phyloP scores from a whole-genome alignment of 1,140 invertebrate genomes.

The Caenorhabditis elegans region DNA sequence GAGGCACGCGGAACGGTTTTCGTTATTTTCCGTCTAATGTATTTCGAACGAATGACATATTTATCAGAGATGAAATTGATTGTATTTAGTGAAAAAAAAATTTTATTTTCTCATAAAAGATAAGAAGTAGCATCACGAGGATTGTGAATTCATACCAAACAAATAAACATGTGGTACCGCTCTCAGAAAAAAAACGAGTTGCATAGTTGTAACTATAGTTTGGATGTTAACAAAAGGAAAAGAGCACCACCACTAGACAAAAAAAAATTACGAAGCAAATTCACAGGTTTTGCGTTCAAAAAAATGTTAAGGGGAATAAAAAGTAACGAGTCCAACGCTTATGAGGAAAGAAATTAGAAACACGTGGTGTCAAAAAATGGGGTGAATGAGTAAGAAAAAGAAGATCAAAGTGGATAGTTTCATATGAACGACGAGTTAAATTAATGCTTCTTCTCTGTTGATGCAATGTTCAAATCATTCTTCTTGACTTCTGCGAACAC shows the following conservation, averaged over 20 bases:
- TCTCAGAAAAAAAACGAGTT: not conserved
- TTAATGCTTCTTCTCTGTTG: conserved; percentile 2
- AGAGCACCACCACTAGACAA: not conserved
- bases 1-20: not conserved
- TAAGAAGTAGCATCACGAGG: not conserved
- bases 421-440: conserved; percentile 29
- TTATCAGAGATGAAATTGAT: not conserved
- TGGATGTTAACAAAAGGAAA: too few species aligned
- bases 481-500: conserved; percentile 97
- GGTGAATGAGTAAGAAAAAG: not conserved
- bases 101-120: not conserved
- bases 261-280: not conserved
- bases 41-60: too few species aligned
- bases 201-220: not conserved
- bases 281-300: too few species aligned
- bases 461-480: conserved; percentile 42
- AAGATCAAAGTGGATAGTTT: conserved; percentile 10
- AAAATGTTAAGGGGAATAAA: too few species aligned
- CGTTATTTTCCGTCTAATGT: too few species aligned
- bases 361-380: conserved; percentile 1
- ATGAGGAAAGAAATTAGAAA: not conserved
- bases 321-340: not conserved
- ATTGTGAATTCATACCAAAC: not conserved
- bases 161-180: not conserved
- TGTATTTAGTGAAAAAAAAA: not conserved